These are phyloP conservation scores for Hemicordylus capensis DNA, from an alignment of 2,113 vertebrate genomes.

Conservation along the genomic window DNA sequence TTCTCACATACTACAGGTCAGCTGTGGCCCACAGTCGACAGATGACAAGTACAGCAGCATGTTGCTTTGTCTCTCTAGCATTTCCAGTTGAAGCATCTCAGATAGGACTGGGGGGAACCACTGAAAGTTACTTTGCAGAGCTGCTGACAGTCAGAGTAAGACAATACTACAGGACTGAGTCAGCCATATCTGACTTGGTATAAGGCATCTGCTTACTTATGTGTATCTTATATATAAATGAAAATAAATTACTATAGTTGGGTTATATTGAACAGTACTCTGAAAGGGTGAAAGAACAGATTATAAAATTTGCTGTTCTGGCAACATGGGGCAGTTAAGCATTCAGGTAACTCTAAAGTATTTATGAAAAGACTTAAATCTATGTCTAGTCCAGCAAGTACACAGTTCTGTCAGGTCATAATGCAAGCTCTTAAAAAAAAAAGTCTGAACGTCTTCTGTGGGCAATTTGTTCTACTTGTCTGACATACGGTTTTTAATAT, in stretches of 20 bases:
- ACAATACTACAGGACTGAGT: not conserved
- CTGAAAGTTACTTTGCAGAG: not conserved
- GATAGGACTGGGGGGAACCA: no score
- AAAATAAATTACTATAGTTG: not conserved
- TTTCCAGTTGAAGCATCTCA: not conserved
- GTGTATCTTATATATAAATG: not conserved
- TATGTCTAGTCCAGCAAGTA: not conserved
- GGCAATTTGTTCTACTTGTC: not conserved
- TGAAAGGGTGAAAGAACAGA: not conserved
- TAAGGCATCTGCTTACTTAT: not conserved
- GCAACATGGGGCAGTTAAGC: not conserved
- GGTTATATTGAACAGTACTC: not conserved
- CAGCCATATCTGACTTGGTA: not conserved
- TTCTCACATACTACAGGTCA: not conserved
- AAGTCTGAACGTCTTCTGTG: not conserved
- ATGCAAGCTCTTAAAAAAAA: not conserved
- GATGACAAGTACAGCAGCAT: no score
- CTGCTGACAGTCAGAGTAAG: not conserved
- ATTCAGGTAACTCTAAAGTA: not conserved
- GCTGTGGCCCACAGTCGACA: not conserved
- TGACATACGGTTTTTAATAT: not conserved
- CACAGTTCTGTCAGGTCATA: not conserved
- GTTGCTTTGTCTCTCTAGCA: not conserved
- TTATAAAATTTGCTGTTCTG: not conserved
- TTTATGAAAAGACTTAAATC: not conserved